Percentiles rank a stretch among this genome's conserved stretches.
Evolutionary conservation across 2,888 invertebrate species (phyloP).

Genomic region (Dryococelus australis): DNA sequence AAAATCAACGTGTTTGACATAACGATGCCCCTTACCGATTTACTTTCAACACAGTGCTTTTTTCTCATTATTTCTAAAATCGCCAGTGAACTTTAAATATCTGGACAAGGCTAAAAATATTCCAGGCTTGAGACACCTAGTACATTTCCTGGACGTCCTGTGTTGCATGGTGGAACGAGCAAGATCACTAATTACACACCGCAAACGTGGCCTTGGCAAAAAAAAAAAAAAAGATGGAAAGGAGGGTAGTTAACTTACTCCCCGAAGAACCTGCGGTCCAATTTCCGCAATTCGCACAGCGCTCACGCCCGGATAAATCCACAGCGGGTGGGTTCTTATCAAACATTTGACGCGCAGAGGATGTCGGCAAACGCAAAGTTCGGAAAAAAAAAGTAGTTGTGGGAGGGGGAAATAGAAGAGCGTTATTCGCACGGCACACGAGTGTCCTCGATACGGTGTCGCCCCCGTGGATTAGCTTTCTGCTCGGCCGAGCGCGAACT

Average conservation of each 20-base stretch:
- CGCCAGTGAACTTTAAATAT: too few species aligned
- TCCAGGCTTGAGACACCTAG: too few species aligned
- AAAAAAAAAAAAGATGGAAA: too few species aligned
- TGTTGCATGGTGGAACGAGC: too few species aligned
- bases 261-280: not conserved
- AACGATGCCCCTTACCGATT: too few species aligned
- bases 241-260: not conserved
- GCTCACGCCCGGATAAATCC: not conserved
- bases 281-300: not conserved
- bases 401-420: not conserved
- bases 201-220: too few species aligned
- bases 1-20: too few species aligned
- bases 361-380: not conserved
- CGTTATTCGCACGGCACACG: not conserved
- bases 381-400: not conserved
- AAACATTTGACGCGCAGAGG: not conserved
- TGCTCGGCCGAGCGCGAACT: slow-evolving; percentile 4
- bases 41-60: too few species aligned
- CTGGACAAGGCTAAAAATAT: too few species aligned
- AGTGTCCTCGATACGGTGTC: not conserved
- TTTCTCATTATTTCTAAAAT: too few species aligned
- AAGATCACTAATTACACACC: too few species aligned
- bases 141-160: too few species aligned
- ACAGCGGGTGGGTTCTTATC: not conserved
- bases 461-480: not conserved